A percentile compares a stretch with the other conserved stretches of the same genome.
Evolutionary conservation across 2,113 vertebrate genomes (phyloP).

Genomic region (Ailurus styani): DNA sequence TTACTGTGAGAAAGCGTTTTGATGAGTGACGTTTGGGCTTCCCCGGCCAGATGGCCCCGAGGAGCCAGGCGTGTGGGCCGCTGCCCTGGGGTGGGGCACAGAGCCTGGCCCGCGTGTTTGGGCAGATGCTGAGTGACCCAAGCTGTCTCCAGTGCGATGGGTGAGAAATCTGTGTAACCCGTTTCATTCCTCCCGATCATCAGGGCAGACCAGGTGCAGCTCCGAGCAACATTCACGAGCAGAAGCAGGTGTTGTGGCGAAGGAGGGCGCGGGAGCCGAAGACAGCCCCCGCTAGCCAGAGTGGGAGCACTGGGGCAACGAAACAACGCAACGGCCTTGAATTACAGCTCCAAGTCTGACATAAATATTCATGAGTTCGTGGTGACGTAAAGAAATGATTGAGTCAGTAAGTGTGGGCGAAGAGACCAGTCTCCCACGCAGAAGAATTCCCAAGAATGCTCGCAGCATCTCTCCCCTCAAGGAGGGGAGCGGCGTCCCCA

Average conservation of each 20-base stretch:
- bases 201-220: fast-evolving
- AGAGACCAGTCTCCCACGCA: neutral
- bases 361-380: neutral
- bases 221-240: fast-evolving
- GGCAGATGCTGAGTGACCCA: fast-evolving
- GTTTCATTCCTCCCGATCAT: fast-evolving
- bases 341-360: neutral
- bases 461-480: fast-evolving
- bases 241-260: fast-evolving
- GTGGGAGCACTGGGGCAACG: neutral
- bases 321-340: neutral
- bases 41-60: fast-evolving
- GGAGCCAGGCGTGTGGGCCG: fast-evolving
- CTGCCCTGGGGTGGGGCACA: fast-evolving
- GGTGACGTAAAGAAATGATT: neutral
- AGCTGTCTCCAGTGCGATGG: fast-evolving
- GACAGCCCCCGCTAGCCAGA: neutral
- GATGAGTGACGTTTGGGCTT: neutral
- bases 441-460: neutral
- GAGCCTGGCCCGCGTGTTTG: neutral
- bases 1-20: fast-evolving
- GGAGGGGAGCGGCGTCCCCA: too few species aligned
- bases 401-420: neutral
- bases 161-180: fast-evolving
- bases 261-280: fast-evolving